Evolutionary conservation across 2,888 invertebrate genomes (phyloP), one percentile per base, ranked within the genome.

Genomic region (Drosophila affinis): DNA sequence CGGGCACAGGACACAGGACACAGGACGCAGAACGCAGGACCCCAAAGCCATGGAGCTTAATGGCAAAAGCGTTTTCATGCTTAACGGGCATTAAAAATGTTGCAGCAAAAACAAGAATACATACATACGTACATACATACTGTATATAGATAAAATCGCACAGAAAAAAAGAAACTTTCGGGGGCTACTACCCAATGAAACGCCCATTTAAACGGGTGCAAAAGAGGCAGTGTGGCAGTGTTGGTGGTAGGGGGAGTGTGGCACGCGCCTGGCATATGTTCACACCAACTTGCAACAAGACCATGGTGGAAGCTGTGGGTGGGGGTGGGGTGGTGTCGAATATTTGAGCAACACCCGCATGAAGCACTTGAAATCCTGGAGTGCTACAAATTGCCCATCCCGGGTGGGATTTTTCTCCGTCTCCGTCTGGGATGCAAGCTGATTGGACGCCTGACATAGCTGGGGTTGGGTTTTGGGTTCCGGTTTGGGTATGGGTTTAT

Each of bases 251-350:
- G 56, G 56, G 44, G 52, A 39, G 47, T 63, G 48, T 21, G 72
- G 54, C 71, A 81, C 90, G 84, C 91, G 90, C 86, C 91, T 91
- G 88, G 92, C 91, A 90, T 90, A 90, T 91, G 90, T 91, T 91
- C 91, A 91, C 92, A 91, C 90, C 90, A 90, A 86, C 75, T 78
- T 77, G 69, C 61, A 65, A 79, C 74, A 76, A 62, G 70, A 60
- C 45, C 59, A 34, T 9, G 51, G 9, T 27, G 64, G 80, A 83
- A 57, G 85, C 86, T 85, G 78, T 32, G 54, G 48, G 12, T 3
- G 59, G 59, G 57, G 54, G 34, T 45, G 59, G 57, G 63, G 60
- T 6, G 65, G 70, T 57, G 79, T 62, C 65, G 71, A 73, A 76
- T 81, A 79, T 84, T 84, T 88, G 87, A 84, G 76, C 70, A 77